Evolutionary conservation across 2,797 vertebrate genomes (phyloP).

Genomic region (Eospalax fontanierii): DNA sequence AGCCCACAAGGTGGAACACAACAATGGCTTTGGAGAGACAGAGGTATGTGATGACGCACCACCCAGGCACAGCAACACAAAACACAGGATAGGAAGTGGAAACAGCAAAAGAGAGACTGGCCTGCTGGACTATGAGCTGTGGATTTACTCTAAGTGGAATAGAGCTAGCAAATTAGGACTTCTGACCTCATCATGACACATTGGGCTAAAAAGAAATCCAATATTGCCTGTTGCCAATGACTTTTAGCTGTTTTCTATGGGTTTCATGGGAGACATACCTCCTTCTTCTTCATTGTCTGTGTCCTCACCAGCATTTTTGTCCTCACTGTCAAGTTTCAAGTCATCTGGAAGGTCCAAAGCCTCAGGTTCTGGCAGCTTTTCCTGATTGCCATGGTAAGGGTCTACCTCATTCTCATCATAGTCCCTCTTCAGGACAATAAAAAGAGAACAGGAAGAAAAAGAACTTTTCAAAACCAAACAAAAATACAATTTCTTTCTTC

Average conservation of each 20-base stretch:
- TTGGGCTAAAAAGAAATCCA: background rate
- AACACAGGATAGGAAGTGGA: background rate
- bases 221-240: background rate
- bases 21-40: background rate
- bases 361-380: slow-evolving; percentile 93
- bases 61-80: background rate
- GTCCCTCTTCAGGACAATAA: slow-evolving; percentile 91
- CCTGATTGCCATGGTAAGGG: slow-evolving; percentile 95
- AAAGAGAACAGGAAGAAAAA: background rate
- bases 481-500: background rate
- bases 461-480: background rate
- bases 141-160: background rate
- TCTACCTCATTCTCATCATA: slow-evolving; percentile 98
- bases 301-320: slow-evolving; percentile 89
- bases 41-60: background rate
- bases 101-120: background rate
- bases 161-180: background rate
- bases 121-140: background rate
- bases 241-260: background rate
- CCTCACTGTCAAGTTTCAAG: slow-evolving; percentile 94
- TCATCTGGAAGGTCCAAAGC: slow-evolving; percentile 96
- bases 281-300: slow-evolving; percentile 85
- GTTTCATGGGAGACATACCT: slow-evolving; percentile 83
- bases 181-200: background rate
- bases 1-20: accelerated